These are phyloP conservation scores for Chaetophractus vellerosus DNA, from an alignment of 2,797 vertebrate species.

Conservation along the genomic window DNA sequence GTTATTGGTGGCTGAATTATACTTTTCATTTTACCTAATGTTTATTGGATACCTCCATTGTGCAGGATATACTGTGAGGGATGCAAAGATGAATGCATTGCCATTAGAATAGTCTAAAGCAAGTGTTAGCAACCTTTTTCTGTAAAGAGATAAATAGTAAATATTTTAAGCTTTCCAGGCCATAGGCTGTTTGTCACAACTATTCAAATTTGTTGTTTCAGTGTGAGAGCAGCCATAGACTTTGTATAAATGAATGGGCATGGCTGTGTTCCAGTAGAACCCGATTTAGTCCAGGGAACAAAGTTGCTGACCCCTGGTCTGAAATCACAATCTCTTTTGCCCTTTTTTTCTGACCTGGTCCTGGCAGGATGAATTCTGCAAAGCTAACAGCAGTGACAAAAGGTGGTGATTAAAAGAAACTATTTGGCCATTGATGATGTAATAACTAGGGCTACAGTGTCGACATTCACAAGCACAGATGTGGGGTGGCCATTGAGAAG, in stretches of 20 bases:
- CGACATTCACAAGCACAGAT: neutral
- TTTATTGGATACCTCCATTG: slow-evolving; percentile 10
- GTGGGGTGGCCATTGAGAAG: neutral
- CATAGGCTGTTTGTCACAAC: neutral
- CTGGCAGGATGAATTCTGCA: neutral
- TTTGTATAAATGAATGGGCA: neutral
- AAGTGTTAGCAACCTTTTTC: neutral
- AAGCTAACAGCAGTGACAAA: neutral
- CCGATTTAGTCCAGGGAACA: neutral
- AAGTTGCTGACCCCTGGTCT: neutral
- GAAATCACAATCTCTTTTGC: neutral
- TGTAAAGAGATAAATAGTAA: neutral
- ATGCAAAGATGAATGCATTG: neutral
- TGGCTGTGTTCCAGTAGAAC: neutral
- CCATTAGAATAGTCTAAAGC: neutral
- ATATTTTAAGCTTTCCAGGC: neutral
- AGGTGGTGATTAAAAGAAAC: neutral
- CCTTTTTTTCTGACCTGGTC: neutral
- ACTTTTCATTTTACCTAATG: neutral
- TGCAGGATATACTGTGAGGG: neutral
- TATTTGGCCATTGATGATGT: neutral
- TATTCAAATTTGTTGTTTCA: neutral
- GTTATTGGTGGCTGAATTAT: slow-evolving; percentile 31
- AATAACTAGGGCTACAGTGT: neutral
- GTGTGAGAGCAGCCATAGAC: neutral